Conservation (phyloP, 2,888 invertebrate species). For the Stegophylla sp. region DNA sequence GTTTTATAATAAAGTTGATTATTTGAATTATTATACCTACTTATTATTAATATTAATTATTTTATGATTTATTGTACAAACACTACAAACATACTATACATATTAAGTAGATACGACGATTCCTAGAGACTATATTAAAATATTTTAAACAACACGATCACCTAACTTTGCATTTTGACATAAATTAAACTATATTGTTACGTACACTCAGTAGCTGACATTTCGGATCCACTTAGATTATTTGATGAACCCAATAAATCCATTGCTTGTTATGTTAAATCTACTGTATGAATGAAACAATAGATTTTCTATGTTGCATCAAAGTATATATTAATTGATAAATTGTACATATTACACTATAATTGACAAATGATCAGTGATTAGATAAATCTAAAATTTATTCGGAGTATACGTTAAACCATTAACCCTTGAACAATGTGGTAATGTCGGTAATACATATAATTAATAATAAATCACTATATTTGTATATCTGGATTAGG, state of each 20-base stretch:
- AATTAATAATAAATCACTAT: not conserved
- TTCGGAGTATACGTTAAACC: constrained; percentile 1
- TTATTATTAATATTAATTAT: too few relatives aligned
- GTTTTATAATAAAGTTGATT: too few relatives aligned
- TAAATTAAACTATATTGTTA: not conserved
- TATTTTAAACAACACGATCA: too few relatives aligned
- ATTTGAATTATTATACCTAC: too few relatives aligned
- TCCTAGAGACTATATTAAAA: too few relatives aligned
- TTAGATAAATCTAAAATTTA: constrained; percentile 9
- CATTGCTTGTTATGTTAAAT: not conserved
- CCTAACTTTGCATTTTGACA: not conserved
- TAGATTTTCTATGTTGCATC: not conserved
- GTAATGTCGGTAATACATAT: not conserved
- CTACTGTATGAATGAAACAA: not conserved
- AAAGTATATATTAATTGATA: not conserved
- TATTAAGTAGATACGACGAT: too few relatives aligned
- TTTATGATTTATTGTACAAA: too few relatives aligned
- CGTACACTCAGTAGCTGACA: not conserved
- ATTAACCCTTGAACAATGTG: not conserved
- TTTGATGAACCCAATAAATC: not conserved
- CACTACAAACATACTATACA: too few relatives aligned
- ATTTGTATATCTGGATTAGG: not conserved
- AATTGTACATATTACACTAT: not conserved
- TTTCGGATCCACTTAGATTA: not conserved
- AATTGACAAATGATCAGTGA: not conserved